A percentile compares a stretch with the other conserved stretches of the same genome.
These are phyloP conservation scores for Pimpla rufipes DNA, from an alignment of 2,888 invertebrate genomes.

Conservation along the genomic window DNA sequence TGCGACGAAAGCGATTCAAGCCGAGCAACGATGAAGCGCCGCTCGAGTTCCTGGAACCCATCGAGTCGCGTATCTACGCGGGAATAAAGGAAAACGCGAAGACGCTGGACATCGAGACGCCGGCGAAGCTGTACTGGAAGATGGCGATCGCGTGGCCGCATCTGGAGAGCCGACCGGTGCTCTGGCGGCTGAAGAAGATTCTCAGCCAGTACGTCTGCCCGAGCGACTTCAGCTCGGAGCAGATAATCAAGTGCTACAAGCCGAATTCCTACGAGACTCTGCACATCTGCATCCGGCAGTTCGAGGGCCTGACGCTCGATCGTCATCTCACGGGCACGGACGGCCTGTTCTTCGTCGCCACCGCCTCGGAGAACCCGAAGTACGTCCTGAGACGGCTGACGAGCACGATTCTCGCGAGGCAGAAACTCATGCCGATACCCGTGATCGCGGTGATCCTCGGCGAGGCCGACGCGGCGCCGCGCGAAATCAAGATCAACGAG, in stretches of 20 bases:
- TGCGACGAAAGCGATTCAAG: slow-evolving; percentile 83
- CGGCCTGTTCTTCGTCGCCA: slow-evolving; percentile 79
- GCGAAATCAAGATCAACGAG: slow-evolving; percentile 67
- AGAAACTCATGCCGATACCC: slow-evolving; percentile 81
- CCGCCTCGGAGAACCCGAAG: slow-evolving; percentile 75
- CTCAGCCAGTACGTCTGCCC: slow-evolving; percentile 86
- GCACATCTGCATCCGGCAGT: slow-evolving; percentile 80
- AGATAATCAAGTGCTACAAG: slow-evolving; percentile 79
- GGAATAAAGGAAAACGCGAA: slow-evolving; percentile 86
- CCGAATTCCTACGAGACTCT: slow-evolving; percentile 79
- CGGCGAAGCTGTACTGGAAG: slow-evolving; percentile 88
- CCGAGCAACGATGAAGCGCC: slow-evolving; percentile 46
- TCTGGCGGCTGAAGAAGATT: slow-evolving; percentile 86
- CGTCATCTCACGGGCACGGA: slow-evolving; percentile 78
- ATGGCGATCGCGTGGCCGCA: slow-evolving; percentile 88
- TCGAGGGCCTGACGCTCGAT: slow-evolving; percentile 78
- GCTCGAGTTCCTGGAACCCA: slow-evolving; percentile 80
- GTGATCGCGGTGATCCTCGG: slow-evolving; percentile 79
- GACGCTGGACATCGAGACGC: slow-evolving; percentile 84
- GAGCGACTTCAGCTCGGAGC: slow-evolving; percentile 78
- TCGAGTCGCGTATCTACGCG: slow-evolving; percentile 85
- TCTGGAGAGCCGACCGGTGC: slow-evolving; percentile 85
- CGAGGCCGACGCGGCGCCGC: slow-evolving; percentile 57
- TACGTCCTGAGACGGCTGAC: slow-evolving; percentile 77
- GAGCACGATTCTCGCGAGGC: slow-evolving; percentile 77